Percentiles rank a stretch among this genome's conserved stretches.
Conservation (phyloP, 1,140 invertebrate species). For the Xylocopa sonorina region DNA sequence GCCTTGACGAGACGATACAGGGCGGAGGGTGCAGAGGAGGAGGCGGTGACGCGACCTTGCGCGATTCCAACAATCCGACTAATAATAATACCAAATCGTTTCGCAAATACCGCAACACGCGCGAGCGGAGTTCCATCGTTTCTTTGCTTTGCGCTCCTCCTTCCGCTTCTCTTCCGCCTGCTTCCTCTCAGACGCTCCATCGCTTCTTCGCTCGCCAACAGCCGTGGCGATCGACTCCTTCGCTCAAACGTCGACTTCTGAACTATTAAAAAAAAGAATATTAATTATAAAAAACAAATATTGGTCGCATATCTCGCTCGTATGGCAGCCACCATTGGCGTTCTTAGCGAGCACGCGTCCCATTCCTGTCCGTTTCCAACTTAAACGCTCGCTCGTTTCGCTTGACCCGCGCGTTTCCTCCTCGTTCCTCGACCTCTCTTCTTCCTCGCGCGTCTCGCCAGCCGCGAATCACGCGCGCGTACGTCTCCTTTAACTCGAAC, state of each 20-base stretch:
- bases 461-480: too few species aligned
- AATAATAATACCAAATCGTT: conserved; percentile 62
- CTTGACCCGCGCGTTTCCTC: not conserved
- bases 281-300: too few species aligned
- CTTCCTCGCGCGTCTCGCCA: too few species aligned
- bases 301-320: too few species aligned
- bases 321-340: not conserved
- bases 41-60: conserved; percentile 43
- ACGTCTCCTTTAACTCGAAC: too few species aligned
- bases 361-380: conserved; percentile 63
- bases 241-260: too few species aligned
- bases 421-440: not conserved
- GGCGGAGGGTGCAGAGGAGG: not conserved
- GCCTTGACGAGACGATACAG: conserved; percentile 12
- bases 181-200: not conserved
- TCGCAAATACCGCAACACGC: conserved; percentile 46
- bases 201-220: not conserved
- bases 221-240: too few species aligned
- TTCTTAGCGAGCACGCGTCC: not conserved
- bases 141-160: conserved; percentile 4
- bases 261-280: too few species aligned
- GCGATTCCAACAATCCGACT: conserved; percentile 61
- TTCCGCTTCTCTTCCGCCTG: conserved; percentile 21
- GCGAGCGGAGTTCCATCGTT: conserved; percentile 27
- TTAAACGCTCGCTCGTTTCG: conserved; percentile 22